Base-by-base conservation (phyloP, 2,888 invertebrate genomes). In the Dryocosmus kuriphilus region DNA sequence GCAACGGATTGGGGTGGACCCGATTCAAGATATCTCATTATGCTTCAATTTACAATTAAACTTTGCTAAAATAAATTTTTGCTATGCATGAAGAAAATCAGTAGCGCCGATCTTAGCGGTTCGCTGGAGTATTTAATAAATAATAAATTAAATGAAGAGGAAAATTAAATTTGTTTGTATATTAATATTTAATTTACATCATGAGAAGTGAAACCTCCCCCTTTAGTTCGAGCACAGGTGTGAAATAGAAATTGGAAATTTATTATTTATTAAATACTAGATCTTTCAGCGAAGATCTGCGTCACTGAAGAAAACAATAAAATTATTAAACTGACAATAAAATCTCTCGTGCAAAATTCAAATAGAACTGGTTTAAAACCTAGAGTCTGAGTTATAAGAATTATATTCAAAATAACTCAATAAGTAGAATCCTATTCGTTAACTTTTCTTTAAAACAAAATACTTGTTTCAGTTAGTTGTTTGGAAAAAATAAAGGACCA, bases 11-110 rank as follows among this genome's bases (percentile, higher is more conserved):
- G 27, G 27, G 8, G 9, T 67, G 41, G 27, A 67, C 41, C 65
- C 65, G 8, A 38, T 65, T 65, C 24, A 38, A 65, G 46, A 46
- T 46, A 62, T 62, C 32, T 63, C 11, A 35, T 63, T 35, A 38
- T 11, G 14, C 63, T 63, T 32, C n/a, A n/a, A 62, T 35, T 63
- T 9, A 9, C 7, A 30, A 2, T 63, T 2, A 14, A 63, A 63
- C n/a, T n/a, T 63, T 14, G 4, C 35, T 63, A 14, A 32, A 63
- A 63, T n/a, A n/a, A 55, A 55, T 22, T 2, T 22, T 2, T 55
- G 6, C 41, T 41, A 41, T 41, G 16, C 3, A 41, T 41, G 1
- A 41, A 16, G 41, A 41, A 41, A 5, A 41, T 1, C 41, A 55
- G 55, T 55, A 4, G 3, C 22, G 11, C 55, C 9, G 55, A 55